phyloP scores from a whole-genome alignment of 2,888 invertebrate species.

The Hofmannophila pseudospretella region DNA sequence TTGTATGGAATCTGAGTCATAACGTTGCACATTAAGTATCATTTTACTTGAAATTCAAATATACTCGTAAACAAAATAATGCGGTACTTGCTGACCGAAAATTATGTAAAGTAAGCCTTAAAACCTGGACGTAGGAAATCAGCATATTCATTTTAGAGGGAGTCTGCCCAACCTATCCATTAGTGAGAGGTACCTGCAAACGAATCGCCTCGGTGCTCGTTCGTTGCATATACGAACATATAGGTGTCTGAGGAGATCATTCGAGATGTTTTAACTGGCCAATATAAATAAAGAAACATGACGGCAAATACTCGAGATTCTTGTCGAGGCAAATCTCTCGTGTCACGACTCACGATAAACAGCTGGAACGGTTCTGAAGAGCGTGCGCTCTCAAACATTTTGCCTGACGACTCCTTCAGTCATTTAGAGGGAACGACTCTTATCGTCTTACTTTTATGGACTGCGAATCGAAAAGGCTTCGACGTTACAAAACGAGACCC shows the following conservation, averaged over 20 bases:
- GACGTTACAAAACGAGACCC: conserved; percentile 63
- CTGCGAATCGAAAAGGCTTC: conserved; percentile 66
- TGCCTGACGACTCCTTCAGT: conserved; percentile 55
- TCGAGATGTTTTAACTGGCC: conserved; percentile 45
- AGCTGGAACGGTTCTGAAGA: conserved; percentile 31
- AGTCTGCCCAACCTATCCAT: conserved; percentile 57
- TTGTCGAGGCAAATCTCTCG: conserved; percentile 48
- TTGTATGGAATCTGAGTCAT: no score
- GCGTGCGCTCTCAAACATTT: conserved; percentile 43
- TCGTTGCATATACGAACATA: conserved; percentile 58
- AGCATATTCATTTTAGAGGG: conserved; percentile 68
- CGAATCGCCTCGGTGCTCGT: conserved; percentile 49
- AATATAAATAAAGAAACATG: conserved; percentile 51
- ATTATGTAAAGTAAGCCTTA: conserved; percentile 69
- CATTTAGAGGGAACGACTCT: conserved; percentile 65
- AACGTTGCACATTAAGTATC: conserved; percentile 18
- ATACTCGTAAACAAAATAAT: conserved; percentile 60
- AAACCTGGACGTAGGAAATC: conserved; percentile 63
- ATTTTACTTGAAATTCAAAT: conserved; percentile 22
- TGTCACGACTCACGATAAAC: conserved; percentile 53
- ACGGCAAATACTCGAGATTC: conserved; percentile 49
- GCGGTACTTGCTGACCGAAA: conserved; percentile 61
- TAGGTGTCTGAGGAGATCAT: conserved; percentile 36
- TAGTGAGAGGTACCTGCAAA: conserved; percentile 60
- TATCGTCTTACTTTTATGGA: conserved; percentile 71